Evolutionary conservation across 2,113 vertebrate genomes (phyloP), one percentile per base, ranked within the genome.

Genomic region (Lepus americanus): DNA sequence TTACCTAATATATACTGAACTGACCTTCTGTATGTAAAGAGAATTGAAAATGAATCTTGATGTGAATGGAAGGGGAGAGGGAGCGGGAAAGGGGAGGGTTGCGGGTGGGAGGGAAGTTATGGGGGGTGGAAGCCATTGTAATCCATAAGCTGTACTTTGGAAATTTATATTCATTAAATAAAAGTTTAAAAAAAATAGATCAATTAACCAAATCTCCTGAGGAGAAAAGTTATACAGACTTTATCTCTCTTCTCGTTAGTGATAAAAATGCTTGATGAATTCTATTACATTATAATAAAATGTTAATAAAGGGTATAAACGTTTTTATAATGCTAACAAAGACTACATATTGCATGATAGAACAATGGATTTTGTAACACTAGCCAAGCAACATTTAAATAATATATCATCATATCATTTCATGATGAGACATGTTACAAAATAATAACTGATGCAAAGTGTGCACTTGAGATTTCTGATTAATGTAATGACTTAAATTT

Each of bases 281-380:
- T 36, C 77, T 81, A 84, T 95, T 92, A 87, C 89, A 70, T 84
- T 79, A 83, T 72, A 64, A 39, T 93, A 66, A 94, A 93, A 64
- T 89, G 83, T 87, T 93, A 93, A 92, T 79, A 69, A 69, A 80
- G 59, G 29, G 20, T 53, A 29, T 76, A 89, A 69, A 69, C 22
- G 29, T 74, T 84, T 96, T 76, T 84, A 78, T 66, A 64, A 83
- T 87, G 22, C 22, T 77, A 76, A 74, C 63, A 59, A 79, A 89
- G 44, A 33, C 36, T 77, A 82, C 53, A 27, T 64, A 79, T 31
- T 93, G 20, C 6, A 73, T 64, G 77, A 61, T 16, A 36, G 67
- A 84, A 84, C 29, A 78, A 39, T 49, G 1, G 39, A 39, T 64
- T 93, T 66, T 73, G 53, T 77, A 79, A 92, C 25, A 31, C 13